Evolutionary conservation across 2,888 invertebrate genomes (phyloP), one percentile per base, ranked within the genome.

Genomic region (Oligia strigilis): DNA sequence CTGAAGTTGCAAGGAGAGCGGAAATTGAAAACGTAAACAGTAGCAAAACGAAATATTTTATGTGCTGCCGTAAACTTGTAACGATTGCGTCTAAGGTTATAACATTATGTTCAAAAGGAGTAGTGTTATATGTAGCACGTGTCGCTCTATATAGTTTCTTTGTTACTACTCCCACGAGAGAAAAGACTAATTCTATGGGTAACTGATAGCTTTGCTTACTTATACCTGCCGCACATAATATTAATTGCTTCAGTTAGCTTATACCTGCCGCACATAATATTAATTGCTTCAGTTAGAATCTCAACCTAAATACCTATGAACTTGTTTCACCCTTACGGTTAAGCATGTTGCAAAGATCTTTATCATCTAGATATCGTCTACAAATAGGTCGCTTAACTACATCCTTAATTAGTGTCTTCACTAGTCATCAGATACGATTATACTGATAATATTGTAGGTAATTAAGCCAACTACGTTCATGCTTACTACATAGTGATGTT

Each of bases 11-110:
- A 81, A 62, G 72, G 78, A 79, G 84, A 88, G 81, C 89, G 93
- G 93, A 93, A 92, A 93, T 93, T 93, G 91, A 92, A 93, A 92
- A 91, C 89, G 90, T 89, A 90, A 90, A 91, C 85, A 79, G 84
- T 66, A 83, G 85, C 80, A 84, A 83, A 78, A 78, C 77, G 78
- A 89, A 87, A 88, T 86, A 87, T 90, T 88, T 81, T 78, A 83
- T 84, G 84, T 87, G 82, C 77, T 65, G 80, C 90, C 90, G 83
- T 87, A 88, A 88, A 81, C 60, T 70, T 69, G 78, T 67, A 78
- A 81, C 84, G 80, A 83, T 79, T 83, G 83, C 80, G 81, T 78
- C 79, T 75, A 83, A 77, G 84, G 76, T 85, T 80, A 77, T 80
- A 85, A 85, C 81, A 85, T 69, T 81, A 72, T 82, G 62, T 80